phyloP scores from a whole-genome alignment of 2,113 vertebrate genomes.

The Eonycteris spelaea region DNA sequence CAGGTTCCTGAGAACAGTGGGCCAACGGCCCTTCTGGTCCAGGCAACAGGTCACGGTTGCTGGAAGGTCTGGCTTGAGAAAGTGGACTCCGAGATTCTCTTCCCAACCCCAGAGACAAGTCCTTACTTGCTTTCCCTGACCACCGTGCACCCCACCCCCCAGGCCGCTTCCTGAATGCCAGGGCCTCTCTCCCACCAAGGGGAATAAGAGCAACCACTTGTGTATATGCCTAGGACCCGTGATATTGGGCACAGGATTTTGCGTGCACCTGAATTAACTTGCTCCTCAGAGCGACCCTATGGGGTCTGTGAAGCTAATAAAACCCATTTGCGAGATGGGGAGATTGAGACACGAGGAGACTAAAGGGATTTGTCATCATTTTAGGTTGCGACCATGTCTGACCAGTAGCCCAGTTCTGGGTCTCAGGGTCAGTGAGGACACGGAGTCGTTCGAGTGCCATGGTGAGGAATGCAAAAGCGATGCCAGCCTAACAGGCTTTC shows the following conservation, averaged over 20 bases:
- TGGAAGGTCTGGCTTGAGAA: background rate
- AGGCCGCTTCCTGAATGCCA: accelerated
- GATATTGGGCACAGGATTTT: background rate
- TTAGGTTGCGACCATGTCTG: background rate
- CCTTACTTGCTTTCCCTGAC: background rate
- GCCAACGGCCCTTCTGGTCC: background rate
- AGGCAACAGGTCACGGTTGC: accelerated
- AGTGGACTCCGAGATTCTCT: background rate
- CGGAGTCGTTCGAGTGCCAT: accelerated
- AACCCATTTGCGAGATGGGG: background rate
- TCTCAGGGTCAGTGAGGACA: background rate
- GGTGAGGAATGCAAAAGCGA: accelerated
- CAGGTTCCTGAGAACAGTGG: background rate
- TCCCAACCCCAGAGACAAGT: background rate
- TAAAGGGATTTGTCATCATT: background rate
- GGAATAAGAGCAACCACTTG: accelerated
- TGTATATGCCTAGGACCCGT: background rate
- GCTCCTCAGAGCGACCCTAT: background rate
- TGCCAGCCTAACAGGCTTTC: constrained; percentile 23
- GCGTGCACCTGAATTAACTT: background rate
- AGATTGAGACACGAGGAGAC: background rate
- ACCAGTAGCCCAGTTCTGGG: background rate
- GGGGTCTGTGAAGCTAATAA: background rate
- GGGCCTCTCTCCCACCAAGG: background rate
- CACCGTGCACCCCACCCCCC: accelerated